Evolutionary conservation across 2,888 invertebrate species (phyloP).

Genomic region (Idaea dimidiata): DNA sequence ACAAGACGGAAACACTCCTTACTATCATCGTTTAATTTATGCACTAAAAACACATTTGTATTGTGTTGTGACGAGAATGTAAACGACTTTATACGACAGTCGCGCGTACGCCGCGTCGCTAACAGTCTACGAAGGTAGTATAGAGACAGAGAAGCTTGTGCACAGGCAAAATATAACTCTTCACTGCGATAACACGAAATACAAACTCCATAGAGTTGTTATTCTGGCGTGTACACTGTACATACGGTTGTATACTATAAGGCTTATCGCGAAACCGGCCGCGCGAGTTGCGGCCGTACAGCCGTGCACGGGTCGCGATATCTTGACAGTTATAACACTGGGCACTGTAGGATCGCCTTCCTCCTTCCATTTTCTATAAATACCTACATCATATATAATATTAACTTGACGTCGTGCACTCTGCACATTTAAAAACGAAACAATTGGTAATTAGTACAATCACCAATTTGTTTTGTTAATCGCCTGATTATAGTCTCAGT

Average conservation of each 20-base stretch:
- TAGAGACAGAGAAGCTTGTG: conserved; percentile 40
- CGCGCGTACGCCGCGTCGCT: conserved; percentile 32
- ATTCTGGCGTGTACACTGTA: conserved; percentile 40
- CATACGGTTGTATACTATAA: conserved; percentile 50
- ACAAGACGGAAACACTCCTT: conserved; percentile 1
- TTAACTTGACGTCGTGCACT: conserved; percentile 21
- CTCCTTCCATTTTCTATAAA: conserved; percentile 44
- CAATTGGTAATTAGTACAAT: neutral
- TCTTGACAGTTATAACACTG: conserved; percentile 45
- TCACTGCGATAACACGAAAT: conserved; percentile 62
- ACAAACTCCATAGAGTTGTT: conserved; percentile 58
- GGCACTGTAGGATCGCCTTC: conserved; percentile 55
- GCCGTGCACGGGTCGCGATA: conserved; percentile 39
- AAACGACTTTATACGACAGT: conserved; percentile 28
- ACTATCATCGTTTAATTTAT: neutral
- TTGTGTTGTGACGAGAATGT: conserved; percentile 18
- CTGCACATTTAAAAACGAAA: neutral
- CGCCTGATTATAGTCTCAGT: neutral
- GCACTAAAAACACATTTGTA: conserved; percentile 13
- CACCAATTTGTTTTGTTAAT: neutral
- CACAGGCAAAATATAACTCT: conserved; percentile 61
- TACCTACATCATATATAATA: conserved; percentile 59
- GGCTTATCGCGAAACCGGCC: conserved; percentile 61
- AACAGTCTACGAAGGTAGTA: conserved; percentile 30
- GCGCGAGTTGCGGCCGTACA: conserved; percentile 41